Percentiles rank a stretch among this genome's conserved stretches.
Conservation (phyloP, 2,113 vertebrate genomes). For the Antennarius striatus region DNA sequence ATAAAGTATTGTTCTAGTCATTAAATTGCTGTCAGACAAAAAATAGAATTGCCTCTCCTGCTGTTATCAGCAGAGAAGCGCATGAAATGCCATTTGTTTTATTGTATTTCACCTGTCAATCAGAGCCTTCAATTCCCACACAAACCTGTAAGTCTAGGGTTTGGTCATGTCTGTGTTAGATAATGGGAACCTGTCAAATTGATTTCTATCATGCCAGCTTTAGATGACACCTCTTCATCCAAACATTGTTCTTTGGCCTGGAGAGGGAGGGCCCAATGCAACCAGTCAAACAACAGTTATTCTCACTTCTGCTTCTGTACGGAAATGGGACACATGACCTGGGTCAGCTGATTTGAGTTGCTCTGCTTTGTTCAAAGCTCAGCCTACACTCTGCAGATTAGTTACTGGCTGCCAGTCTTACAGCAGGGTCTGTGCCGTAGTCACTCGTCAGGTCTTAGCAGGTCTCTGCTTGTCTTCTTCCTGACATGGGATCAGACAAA, state of each 20-base stretch:
- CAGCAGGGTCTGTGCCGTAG: slow-evolving; percentile 24
- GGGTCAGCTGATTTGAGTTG: slow-evolving; percentile 73
- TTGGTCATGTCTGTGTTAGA: neutral
- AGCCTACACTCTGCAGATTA: slow-evolving; percentile 67
- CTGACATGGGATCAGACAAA: slow-evolving; percentile 50
- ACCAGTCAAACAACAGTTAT: slow-evolving; percentile 59
- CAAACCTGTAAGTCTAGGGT: neutral
- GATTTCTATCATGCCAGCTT: slow-evolving; percentile 19
- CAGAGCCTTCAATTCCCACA: neutral
- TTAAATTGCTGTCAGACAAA: neutral
- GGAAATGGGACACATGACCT: slow-evolving; percentile 82
- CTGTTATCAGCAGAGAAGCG: neutral
- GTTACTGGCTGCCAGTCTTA: slow-evolving; percentile 42
- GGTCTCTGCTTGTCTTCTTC: slow-evolving; percentile 44
- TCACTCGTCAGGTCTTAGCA: slow-evolving; percentile 51
- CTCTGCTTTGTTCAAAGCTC: slow-evolving; percentile 75
- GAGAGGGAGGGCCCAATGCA: slow-evolving; percentile 52
- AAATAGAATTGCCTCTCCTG: neutral
- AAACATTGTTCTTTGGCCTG: slow-evolving; percentile 16
- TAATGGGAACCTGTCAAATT: slow-evolving; percentile 6
- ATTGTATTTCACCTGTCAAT: neutral
- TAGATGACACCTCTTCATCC: slow-evolving; percentile 37
- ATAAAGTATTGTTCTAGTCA: neutral
- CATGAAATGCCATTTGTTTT: neutral
- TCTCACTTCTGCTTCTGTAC: slow-evolving; percentile 77